phyloP scores from a whole-genome alignment of 2,888 invertebrate species.

The Callimorpha dominula region DNA sequence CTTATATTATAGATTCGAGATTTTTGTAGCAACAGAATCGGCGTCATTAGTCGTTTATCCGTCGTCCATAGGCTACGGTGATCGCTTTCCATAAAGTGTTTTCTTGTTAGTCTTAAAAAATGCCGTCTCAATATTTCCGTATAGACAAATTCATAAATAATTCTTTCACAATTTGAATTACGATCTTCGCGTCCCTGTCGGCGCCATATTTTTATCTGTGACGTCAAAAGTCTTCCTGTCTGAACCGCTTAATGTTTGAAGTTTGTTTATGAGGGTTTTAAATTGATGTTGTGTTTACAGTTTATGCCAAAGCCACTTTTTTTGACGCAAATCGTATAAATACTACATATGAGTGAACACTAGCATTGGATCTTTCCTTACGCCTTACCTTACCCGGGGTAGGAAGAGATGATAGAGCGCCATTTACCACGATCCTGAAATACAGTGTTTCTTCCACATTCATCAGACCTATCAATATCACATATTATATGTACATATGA shows the following conservation, averaged over 20 bases:
- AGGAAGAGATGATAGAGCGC: too few species aligned
- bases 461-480: too few species aligned
- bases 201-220: background rate
- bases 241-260: constrained; percentile 8
- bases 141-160: background rate
- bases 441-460: too few species aligned
- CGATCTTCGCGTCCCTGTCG: background rate
- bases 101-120: background rate
- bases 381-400: background rate
- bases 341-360: background rate
- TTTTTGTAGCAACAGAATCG: too few species aligned
- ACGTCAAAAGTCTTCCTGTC: constrained; percentile 6
- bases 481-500: too few species aligned
- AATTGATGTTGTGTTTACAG: background rate
- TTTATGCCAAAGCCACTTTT: background rate
- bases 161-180: background rate
- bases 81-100: too few species aligned
- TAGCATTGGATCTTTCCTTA: background rate
- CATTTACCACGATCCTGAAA: too few species aligned
- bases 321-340: background rate
- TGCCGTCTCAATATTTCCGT: background rate
- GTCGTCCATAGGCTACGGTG: too few species aligned
- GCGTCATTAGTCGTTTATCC: too few species aligned
- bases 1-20: too few species aligned
- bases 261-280: constrained; percentile 3